Percentiles rank a stretch among this genome's conserved stretches.
Conservation (phyloP, 2,888 invertebrate genomes). For the Acanthosepion pharaonis region DNA sequence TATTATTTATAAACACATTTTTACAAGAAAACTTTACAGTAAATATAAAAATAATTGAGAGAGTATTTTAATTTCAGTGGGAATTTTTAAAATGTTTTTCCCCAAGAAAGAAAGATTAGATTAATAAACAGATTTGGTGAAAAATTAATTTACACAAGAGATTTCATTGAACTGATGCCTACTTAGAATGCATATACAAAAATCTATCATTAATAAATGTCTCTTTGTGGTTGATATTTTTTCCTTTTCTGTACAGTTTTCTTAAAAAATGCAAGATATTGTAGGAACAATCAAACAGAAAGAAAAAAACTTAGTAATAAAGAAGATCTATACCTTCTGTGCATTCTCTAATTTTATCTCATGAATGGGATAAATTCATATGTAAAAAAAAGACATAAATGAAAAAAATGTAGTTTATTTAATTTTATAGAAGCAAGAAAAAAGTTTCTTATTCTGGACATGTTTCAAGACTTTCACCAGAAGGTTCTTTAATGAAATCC, state of each 20-base stretch:
- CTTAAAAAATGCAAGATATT: background rate
- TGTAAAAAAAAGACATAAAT: background rate
- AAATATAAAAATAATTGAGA: too few species aligned
- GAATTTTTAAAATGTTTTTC: too few species aligned
- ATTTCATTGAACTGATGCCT: background rate
- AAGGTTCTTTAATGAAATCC: constrained; percentile 33
- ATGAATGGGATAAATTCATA: background rate
- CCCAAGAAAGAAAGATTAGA: background rate
- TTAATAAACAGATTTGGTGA: background rate
- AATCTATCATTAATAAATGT: background rate
- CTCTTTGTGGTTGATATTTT: background rate
- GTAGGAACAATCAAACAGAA: background rate
- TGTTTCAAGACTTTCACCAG: constrained; percentile 33
- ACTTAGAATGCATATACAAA: background rate
- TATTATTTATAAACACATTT: too few species aligned
- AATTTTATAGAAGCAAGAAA: constrained; percentile 33
- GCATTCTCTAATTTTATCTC: background rate
- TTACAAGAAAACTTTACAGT: too few species aligned
- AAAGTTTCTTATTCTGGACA: constrained; percentile 6
- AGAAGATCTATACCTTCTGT: background rate
- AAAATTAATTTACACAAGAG: background rate
- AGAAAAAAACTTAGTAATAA: too few species aligned
- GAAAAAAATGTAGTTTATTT: background rate
- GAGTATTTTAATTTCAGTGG: too few species aligned
- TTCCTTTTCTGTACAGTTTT: background rate